phyloP scores from a whole-genome alignment of 2,113 vertebrate genomes.

The Daphoenositta chrysoptera region DNA sequence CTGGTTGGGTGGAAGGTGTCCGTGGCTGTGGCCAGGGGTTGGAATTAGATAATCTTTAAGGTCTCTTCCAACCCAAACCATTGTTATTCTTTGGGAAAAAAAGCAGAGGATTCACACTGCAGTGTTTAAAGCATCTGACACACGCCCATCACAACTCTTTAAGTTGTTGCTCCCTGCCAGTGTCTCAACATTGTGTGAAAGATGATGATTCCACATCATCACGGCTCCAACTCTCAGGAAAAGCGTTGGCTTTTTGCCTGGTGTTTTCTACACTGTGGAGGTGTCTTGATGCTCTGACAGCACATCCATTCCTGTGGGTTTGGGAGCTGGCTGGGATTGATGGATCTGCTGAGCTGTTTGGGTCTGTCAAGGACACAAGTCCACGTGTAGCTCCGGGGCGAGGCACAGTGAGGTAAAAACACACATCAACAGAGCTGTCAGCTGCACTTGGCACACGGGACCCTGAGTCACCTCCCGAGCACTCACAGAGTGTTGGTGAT shows the following conservation, averaged over 20 bases:
- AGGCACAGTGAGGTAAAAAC: neutral
- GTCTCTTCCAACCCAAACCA: neutral
- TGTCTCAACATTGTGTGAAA: neutral
- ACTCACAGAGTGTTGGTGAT: neutral
- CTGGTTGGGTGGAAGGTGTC: neutral
- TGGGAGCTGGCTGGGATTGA: neutral
- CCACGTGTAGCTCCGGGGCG: neutral
- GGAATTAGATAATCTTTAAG: neutral
- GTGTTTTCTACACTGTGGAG: neutral
- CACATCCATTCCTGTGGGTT: neutral
- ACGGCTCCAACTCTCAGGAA: neutral
- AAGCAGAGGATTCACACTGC: neutral
- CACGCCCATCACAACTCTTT: neutral
- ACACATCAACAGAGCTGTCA: neutral
- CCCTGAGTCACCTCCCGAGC: neutral
- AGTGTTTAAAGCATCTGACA: neutral
- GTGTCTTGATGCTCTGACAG: neutral
- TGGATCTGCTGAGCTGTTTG: neutral
- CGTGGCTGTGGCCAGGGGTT: neutral
- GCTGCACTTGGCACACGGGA: neutral
- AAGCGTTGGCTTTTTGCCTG: neutral
- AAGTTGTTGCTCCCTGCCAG: neutral
- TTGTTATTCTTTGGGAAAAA: neutral
- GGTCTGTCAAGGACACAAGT: neutral
- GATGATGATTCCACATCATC: neutral